These are phyloP conservation scores for Hymenopus coronatus DNA, from an alignment of 2,888 invertebrate genomes.

Conservation along the genomic window DNA sequence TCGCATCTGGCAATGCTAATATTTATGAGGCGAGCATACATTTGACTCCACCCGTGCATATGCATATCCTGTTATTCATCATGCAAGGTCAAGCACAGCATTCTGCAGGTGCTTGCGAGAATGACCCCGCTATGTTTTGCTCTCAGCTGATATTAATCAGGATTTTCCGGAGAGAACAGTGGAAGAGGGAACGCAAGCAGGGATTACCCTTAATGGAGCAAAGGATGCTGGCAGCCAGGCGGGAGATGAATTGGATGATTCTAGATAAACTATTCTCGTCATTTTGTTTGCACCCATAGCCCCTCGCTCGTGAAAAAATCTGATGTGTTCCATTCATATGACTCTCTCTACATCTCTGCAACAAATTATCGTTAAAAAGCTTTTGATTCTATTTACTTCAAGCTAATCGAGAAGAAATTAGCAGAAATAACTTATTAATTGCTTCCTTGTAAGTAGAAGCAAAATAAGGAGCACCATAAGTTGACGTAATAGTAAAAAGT, in stretches of 20 bases:
- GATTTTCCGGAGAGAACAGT: not conserved
- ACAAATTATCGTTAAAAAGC: no score
- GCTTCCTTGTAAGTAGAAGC: no score
- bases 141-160: slow-evolving; percentile 13
- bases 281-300: not conserved
- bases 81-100: not conserved
- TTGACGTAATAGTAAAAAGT: no score
- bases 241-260: not conserved
- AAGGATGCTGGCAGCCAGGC: not conserved
- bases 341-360: no score
- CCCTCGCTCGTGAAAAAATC: not conserved
- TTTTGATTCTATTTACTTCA: no score
- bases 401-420: no score
- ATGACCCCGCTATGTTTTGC: slow-evolving; percentile 3
- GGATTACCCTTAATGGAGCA: slow-evolving; percentile 19
- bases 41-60: not conserved
- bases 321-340: no score
- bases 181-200: not conserved
- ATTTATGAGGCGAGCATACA: slow-evolving; percentile 6
- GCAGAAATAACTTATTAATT: no score
- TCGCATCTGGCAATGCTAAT: not conserved
- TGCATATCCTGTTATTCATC: slow-evolving; percentile 2
- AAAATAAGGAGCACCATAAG: no score
- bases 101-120: not conserved
- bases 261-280: not conserved